Evolutionary conservation across 1,140 invertebrate genomes (phyloP).

Genomic region (Liolophura sinensis): DNA sequence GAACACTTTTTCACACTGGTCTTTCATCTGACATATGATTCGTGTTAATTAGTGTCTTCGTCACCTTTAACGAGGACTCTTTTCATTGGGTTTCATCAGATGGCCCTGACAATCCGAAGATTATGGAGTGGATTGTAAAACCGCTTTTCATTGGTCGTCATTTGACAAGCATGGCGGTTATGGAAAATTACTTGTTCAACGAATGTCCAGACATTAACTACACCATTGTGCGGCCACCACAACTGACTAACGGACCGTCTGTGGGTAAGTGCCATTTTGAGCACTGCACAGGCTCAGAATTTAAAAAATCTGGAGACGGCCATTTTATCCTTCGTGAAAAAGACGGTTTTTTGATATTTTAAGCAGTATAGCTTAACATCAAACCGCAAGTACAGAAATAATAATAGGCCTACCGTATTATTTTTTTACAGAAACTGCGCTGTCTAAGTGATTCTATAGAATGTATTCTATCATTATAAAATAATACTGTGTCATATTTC

Average conservation of each 20-base stretch:
- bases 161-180: slow-evolving; percentile 48
- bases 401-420: background rate
- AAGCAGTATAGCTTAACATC: background rate
- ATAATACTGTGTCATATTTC: no score
- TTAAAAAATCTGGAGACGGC: no score
- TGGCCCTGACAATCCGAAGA: slow-evolving; percentile 35
- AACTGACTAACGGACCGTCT: slow-evolving; percentile 30
- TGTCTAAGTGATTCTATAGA: background rate
- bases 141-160: slow-evolving; percentile 42
- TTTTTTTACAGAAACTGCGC: background rate
- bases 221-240: slow-evolving; percentile 52
- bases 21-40: no score
- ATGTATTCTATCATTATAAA: no score
- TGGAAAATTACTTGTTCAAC: slow-evolving; percentile 47
- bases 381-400: background rate
- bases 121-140: slow-evolving; percentile 46
- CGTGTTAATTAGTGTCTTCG: background rate
- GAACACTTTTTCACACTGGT: no score
- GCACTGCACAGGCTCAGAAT: no score
- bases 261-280: no score
- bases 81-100: slow-evolving; percentile 11
- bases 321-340: background rate
- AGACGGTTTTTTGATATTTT: no score
- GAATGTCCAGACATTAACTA: slow-evolving; percentile 48
- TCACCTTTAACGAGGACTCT: background rate